phyloP scores from a whole-genome alignment of 2,797 vertebrate genomes.

The Myotis daubentonii region DNA sequence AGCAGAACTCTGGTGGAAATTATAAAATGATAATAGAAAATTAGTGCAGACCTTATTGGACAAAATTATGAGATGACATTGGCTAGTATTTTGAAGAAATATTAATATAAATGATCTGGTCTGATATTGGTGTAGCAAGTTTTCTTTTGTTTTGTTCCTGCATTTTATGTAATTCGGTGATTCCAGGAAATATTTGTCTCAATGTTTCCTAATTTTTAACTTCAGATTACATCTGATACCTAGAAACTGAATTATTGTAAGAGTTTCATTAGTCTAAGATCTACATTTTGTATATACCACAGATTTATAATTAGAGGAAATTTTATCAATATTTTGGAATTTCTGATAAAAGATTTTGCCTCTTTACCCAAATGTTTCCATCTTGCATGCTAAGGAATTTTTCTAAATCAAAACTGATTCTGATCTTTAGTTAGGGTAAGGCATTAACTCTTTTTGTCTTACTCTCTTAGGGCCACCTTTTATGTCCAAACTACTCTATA shows the following conservation, averaged over 20 bases:
- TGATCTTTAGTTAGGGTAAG: background rate
- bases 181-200: constrained; percentile 34
- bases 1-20: constrained; percentile 30
- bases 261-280: constrained; percentile 28
- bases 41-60: background rate
- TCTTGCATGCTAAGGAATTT: constrained; percentile 6
- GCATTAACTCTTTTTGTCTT: background rate
- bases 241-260: constrained; percentile 21
- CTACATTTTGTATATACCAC: background rate
- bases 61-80: constrained; percentile 40
- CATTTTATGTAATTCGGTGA: constrained; percentile 49
- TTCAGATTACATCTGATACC: constrained; percentile 22
- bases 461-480: background rate
- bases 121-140: background rate
- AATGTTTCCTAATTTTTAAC: constrained; percentile 34
- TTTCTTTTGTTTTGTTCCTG: constrained; percentile 34
- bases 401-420: constrained; percentile 25
- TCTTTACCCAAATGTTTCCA: background rate
- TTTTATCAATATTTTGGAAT: background rate
- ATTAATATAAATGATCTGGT: background rate
- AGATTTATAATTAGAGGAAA: constrained; percentile 32
- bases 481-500: background rate
- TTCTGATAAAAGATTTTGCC: constrained; percentile 31
- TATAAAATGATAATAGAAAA: constrained; percentile 43
- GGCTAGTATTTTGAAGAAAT: constrained; percentile 48